Percentiles rank a stretch among this genome's conserved stretches.
These are phyloP conservation scores for Drosophila chauvacae DNA, from an alignment of 1,140 invertebrate genomes.

Conservation along the genomic window DNA sequence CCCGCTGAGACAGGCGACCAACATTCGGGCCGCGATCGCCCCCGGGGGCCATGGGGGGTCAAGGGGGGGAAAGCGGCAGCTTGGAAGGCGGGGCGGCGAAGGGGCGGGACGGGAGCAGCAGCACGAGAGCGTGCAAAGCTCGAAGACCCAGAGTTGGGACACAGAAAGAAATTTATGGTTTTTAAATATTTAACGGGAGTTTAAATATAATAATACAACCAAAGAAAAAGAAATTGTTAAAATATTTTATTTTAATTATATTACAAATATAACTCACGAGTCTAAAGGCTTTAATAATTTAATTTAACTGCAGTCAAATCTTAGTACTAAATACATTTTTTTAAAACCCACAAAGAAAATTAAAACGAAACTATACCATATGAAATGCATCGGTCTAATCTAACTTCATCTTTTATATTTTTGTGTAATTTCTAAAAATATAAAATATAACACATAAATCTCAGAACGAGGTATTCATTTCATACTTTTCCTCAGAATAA, in stretches of 20 bases:
- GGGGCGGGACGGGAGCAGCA: constrained; percentile 40
- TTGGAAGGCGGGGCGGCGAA: neutral
- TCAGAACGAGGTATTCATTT: too few species aligned
- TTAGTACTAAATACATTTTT: neutral
- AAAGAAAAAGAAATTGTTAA: neutral
- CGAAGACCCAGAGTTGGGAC: constrained; percentile 60
- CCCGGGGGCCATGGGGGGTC: constrained; percentile 18
- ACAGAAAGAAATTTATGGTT: constrained; percentile 8
- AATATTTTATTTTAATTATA: neutral
- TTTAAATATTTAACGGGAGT: neutral
- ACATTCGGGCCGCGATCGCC: constrained; percentile 59
- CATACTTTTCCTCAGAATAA: too few species aligned
- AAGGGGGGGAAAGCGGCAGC: neutral
- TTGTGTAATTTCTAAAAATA: too few species aligned
- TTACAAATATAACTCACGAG: too few species aligned
- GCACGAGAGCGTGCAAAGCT: constrained; percentile 78
- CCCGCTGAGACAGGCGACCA: constrained; percentile 68
- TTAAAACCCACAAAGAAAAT: too few species aligned
- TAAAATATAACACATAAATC: too few species aligned
- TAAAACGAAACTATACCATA: too few species aligned
- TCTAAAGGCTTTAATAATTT: too few species aligned
- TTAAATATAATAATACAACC: neutral
- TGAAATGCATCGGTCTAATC: too few species aligned
- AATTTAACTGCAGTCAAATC: too few species aligned
- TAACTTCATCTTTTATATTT: too few species aligned